Percentiles rank a stretch among this genome's conserved stretches.
Evolutionary conservation across 2,888 invertebrate genomes (phyloP).

Genomic region (Scaptomyza reducta): DNA sequence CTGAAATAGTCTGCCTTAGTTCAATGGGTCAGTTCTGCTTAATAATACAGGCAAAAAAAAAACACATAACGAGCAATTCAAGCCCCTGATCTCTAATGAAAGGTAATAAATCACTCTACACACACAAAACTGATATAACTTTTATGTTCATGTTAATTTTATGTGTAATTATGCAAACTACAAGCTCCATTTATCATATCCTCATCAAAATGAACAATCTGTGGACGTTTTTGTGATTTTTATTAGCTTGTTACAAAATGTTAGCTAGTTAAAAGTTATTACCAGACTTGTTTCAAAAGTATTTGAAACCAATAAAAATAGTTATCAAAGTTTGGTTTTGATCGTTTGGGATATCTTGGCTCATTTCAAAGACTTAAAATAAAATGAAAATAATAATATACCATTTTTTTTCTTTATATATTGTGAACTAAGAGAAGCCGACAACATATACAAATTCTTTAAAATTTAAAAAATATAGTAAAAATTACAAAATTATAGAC

Average conservation of each 20-base stretch:
- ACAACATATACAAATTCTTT: no score
- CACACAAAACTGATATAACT: conserved; percentile 42
- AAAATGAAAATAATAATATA: no score
- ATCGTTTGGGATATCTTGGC: not conserved
- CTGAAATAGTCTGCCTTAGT: conserved; percentile 26
- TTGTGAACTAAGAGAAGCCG: no score
- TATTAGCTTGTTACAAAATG: conserved; percentile 29
- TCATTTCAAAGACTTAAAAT: not conserved
- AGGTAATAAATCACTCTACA: conserved; percentile 30
- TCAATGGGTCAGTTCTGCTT: conserved; percentile 48
- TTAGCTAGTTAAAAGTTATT: not conserved
- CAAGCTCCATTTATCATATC: conserved; percentile 38
- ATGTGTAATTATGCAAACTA: conserved; percentile 38
- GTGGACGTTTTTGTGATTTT: not conserved
- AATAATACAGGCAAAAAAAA: not conserved
- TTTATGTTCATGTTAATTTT: conserved; percentile 30
- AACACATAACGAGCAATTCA: not conserved
- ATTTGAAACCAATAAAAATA: not conserved
- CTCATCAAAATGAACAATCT: conserved; percentile 26
- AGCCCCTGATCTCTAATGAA: conserved; percentile 21
- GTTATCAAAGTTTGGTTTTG: not conserved
- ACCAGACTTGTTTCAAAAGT: not conserved
- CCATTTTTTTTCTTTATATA: no score
- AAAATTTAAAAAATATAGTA: no score
- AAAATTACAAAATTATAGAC: no score